These are phyloP conservation scores for Entomobrya proxima DNA, from an alignment of 2,888 invertebrate genomes.

Conservation along the genomic window DNA sequence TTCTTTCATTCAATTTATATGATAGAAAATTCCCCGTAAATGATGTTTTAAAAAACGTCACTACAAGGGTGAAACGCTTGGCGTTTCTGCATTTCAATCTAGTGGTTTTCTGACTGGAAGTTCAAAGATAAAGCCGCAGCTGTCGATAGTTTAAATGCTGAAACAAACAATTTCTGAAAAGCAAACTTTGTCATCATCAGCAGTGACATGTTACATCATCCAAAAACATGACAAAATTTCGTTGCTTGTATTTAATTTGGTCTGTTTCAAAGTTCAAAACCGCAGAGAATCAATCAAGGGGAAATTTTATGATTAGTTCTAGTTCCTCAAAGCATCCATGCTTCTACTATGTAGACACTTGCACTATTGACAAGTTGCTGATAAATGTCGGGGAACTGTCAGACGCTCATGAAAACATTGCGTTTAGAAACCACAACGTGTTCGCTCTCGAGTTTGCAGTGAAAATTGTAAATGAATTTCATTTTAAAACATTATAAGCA, in stretches of 20 bases:
- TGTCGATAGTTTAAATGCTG: too few relatives aligned
- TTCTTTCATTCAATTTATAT: too few relatives aligned
- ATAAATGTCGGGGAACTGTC: too few relatives aligned
- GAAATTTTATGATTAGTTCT: slow-evolving; percentile 35
- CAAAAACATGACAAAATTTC: neutral
- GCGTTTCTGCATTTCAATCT: neutral
- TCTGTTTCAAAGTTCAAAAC: neutral
- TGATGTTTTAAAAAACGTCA: too few relatives aligned
- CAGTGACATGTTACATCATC: neutral
- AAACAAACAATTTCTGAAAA: neutral
- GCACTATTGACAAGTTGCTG: too few relatives aligned
- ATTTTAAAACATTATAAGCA: too few relatives aligned
- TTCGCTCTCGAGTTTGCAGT: too few relatives aligned
- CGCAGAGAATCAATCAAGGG: slow-evolving; percentile 17
- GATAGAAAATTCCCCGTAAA: too few relatives aligned
- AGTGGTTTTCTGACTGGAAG: slow-evolving; percentile 3
- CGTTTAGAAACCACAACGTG: too few relatives aligned
- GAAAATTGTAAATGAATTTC: too few relatives aligned
- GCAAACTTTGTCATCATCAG: neutral
- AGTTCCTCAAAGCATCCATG: neutral
- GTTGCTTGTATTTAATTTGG: neutral
- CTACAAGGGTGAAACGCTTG: neutral
- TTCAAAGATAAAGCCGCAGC: neutral
- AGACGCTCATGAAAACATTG: too few relatives aligned
- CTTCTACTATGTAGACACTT: too few relatives aligned